Percentiles rank a stretch among this genome's conserved stretches.
Evolutionary conservation across 2,888 invertebrate species (phyloP).

Genomic region (Sycophila texana): DNA sequence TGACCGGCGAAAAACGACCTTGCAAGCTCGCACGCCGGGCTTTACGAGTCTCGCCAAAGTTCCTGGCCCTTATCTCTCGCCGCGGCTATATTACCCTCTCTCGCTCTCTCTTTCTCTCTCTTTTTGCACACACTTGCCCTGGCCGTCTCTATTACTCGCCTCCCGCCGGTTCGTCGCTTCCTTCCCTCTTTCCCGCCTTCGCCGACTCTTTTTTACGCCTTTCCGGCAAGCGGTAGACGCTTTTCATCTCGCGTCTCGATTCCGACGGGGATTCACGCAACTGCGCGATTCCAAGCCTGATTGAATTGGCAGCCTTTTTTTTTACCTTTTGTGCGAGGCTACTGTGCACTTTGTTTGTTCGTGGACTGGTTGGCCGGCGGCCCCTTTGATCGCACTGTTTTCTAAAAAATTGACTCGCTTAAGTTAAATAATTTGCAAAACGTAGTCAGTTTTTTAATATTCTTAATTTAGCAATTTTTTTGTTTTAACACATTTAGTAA

Average conservation of each 20-base stretch:
- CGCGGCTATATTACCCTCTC: not conserved
- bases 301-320: too few relatives aligned
- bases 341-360: too few relatives aligned
- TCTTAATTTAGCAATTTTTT: too few relatives aligned
- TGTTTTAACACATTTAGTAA: too few relatives aligned
- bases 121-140: not conserved
- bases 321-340: too few relatives aligned
- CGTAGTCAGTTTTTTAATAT: too few relatives aligned
- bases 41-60: slow-evolving; percentile 24
- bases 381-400: too few relatives aligned
- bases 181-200: not conserved
- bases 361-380: too few relatives aligned
- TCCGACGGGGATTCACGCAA: too few relatives aligned
- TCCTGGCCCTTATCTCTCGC: slow-evolving; percentile 11
- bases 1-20: slow-evolving; percentile 9
- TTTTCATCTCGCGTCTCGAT: not conserved
- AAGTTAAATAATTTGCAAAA: too few relatives aligned
- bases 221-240: not conserved
- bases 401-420: too few relatives aligned
- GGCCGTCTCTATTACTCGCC: slow-evolving; percentile 22
- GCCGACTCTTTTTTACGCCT: not conserved
- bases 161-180: slow-evolving; percentile 4
- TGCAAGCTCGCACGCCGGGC: not conserved
- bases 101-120: not conserved
- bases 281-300: too few relatives aligned